Evolutionary conservation across 2,113 vertebrate genomes (phyloP), one percentile per base, ranked within the genome.

Genomic region (Sardina pilchardus): DNA sequence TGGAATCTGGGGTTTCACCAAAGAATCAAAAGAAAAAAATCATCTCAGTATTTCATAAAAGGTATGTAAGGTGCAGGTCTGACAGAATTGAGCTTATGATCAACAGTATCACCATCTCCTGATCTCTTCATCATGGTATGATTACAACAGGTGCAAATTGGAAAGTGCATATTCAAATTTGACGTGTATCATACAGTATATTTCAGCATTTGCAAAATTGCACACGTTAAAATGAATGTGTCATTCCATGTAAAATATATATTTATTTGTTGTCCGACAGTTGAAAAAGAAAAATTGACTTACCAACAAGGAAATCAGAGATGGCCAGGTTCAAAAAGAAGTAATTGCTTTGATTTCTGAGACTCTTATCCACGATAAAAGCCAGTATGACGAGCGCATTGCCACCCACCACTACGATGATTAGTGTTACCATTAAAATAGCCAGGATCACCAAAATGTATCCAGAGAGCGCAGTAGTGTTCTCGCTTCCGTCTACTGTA

Each of bases 251-350:
- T 6, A n/a, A 24, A 71, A 71, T 71, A 16, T 34, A 8, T 26
- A 26, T 10, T 10, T 30, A 63, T 71, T n/a, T 47, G 45, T 47
- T 9, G 45, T 17, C 6, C 39, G 1, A 36, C 12, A 78, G 14
- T 34, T 36, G 71, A 36, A 17, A 36, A 78, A 39, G 71, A 12
- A 42, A 82, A 26, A 82, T 19, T 71, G 88, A 96, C 97, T 97
- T 94, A 98, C 97, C 97, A 88, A 98, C 96, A 24, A 97, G 96
- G 89, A 99, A 97, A 94, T 99, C 97, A n/a, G 97, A 96, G 91
- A 98, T 95, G 7, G 97, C 97, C 85, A 98, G 94, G 85, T 99
- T 99, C 85, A 97, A 94, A 88, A 97, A 96, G 94, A 96, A 97
- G 87, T 95, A 97, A 92, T 96, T 98, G 93, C 96, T 97, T 82